phyloP scores from a whole-genome alignment of 2,113 vertebrate species.

The Theristicus caerulescens region DNA sequence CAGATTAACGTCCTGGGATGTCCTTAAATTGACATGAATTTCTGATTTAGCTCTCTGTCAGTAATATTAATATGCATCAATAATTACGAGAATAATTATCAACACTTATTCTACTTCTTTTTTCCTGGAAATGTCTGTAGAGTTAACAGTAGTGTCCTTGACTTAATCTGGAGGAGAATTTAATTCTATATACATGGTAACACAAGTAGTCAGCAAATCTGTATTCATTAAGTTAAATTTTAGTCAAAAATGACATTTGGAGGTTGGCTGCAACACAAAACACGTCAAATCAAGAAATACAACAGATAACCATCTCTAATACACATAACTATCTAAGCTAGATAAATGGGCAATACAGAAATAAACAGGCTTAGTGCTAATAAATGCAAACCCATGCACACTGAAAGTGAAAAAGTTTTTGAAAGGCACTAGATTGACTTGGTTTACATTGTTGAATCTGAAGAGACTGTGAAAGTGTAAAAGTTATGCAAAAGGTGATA shows the following conservation, averaged over 20 bases:
- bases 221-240: background rate
- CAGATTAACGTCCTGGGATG: rapidly evolving
- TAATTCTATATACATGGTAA: background rate
- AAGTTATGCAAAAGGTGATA: background rate
- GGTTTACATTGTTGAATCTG: background rate
- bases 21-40: background rate
- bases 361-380: background rate
- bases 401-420: background rate
- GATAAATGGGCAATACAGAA: background rate
- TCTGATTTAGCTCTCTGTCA: background rate
- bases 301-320: background rate
- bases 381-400: background rate
- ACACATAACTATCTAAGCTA: background rate
- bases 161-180: background rate
- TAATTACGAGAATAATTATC: background rate
- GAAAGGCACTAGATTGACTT: background rate
- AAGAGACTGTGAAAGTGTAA: background rate
- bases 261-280: background rate
- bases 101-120: background rate
- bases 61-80: background rate
- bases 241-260: background rate
- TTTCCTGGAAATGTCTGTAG: background rate
- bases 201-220: background rate
- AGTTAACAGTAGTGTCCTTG: background rate
- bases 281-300: background rate